Percentiles rank a stretch among this genome's conserved stretches.
phyloP scores from a whole-genome alignment of 2,113 vertebrate species.

The Lepisosteus osseus region DNA sequence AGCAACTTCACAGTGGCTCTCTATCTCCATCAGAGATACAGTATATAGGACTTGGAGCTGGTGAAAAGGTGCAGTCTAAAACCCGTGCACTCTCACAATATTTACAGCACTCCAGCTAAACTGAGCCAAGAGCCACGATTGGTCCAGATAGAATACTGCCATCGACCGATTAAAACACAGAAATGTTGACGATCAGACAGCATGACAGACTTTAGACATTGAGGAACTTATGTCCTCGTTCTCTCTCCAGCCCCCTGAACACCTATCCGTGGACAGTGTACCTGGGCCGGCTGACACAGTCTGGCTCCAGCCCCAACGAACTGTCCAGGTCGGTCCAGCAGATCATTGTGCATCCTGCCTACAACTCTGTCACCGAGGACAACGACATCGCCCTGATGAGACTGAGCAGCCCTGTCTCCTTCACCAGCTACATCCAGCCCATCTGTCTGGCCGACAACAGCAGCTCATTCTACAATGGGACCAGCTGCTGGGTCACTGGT shows the following conservation, averaged over 20 bases:
- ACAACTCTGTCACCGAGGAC: constrained; percentile 30
- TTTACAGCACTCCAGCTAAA: no score
- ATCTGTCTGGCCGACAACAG: constrained; percentile 50
- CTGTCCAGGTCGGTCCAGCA: neutral
- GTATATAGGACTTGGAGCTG: no score
- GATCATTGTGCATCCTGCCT: constrained; percentile 36
- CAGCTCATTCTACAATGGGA: constrained; percentile 46
- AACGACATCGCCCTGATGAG: constrained; percentile 53
- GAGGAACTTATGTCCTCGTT: neutral
- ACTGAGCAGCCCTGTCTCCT: constrained; percentile 21
- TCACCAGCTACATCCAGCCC: constrained; percentile 43
- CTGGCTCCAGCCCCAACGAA: neutral
- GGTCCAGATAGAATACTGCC: no score
- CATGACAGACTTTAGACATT: no score
- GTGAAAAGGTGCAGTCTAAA: no score
- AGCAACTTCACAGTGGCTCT: no score
- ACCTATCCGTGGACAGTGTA: neutral
- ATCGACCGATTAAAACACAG: no score
- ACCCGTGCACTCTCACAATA: no score
- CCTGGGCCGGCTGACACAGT: neutral
- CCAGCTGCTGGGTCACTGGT: constrained; percentile 55
- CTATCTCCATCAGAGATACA: no score
- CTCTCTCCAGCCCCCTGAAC: neutral
- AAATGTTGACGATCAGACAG: no score
- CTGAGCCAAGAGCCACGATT: no score